Evolutionary conservation across 2,888 invertebrate genomes (phyloP), one percentile per base, ranked within the genome.

Genomic region (Lochmaea crataegi): DNA sequence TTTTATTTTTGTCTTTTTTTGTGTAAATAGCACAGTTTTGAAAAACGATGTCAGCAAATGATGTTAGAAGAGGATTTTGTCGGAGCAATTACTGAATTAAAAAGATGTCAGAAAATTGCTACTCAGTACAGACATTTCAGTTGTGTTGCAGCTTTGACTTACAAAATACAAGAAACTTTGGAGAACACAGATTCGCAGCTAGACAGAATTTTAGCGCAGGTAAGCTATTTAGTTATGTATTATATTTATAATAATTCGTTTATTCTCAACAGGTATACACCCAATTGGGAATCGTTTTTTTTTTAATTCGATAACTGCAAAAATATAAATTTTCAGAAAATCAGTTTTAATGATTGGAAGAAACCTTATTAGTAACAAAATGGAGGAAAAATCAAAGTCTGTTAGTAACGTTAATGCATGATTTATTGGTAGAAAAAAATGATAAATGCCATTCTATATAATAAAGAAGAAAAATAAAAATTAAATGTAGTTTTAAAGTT

Each of bases 131-230:
- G 92, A 81, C 95, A 98, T 84, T 98, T 94, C 82, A 92, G 91
- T n/a, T 97, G 98, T 82, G 96, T 98, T 57, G 93, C 95, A 58
- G 96, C 96, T 74, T 87, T 98, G 48, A 92, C 93, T 14, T 91
- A 93, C 14, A 94, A 97, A 83, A 87, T 98, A 0, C 96, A 97
- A 85, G 97, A 98, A 84, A 97, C 96, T 0, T 87, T 98, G 69
- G 94, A 95, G 75, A 91, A 96, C 88, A 95, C 96, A 0, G 98
- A 98, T 84, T 95, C 96, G 78, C 95, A 96, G 80, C 85, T 98
- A 57, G 98, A 98, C 83, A 91, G 92, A 0, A 96, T 96, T 1
- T 88, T 98, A 12, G 92, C 96, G 0, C 93, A 93, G 82, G 92
- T 95, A 18, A 9, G 14, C 12, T 41, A 48, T 64, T 7, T 38